Conservation (phyloP, 2,113 vertebrate species). For the Diphyllodes magnificus region DNA sequence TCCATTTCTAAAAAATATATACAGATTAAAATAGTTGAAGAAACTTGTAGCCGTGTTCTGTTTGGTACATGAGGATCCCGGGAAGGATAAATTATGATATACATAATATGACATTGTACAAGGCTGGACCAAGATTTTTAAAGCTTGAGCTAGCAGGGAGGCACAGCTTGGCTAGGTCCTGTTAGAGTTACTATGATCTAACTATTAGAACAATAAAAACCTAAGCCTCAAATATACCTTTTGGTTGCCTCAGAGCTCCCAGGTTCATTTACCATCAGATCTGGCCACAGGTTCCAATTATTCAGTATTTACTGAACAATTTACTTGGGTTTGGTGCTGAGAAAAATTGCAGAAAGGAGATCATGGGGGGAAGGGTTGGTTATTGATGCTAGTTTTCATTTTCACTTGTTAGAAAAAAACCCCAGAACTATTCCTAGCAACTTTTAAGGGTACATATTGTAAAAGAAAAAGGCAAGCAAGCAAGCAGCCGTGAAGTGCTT, state of each 20-base stretch:
- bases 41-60: not conserved
- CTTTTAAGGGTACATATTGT: not conserved
- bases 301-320: not conserved
- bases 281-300: not conserved
- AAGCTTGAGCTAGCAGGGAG: not conserved
- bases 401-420: not conserved
- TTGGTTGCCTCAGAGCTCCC: not conserved
- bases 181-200: not conserved
- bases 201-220: not conserved
- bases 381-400: not conserved
- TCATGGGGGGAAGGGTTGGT: rapidly evolving
- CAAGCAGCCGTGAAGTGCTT: not conserved
- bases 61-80: not conserved
- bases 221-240: not conserved
- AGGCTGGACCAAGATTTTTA: not conserved
- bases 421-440: not conserved
- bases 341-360: not conserved
- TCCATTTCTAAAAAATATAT: not conserved
- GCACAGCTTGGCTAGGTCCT: not conserved
- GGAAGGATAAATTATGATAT: not conserved
- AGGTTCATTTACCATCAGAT: not conserved
- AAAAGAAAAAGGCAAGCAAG: not conserved
- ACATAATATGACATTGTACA: not conserved
- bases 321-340: not conserved
- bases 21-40: not conserved